Base-by-base conservation (phyloP, 2,888 invertebrate genomes). In the Operophtera brumata region DNA sequence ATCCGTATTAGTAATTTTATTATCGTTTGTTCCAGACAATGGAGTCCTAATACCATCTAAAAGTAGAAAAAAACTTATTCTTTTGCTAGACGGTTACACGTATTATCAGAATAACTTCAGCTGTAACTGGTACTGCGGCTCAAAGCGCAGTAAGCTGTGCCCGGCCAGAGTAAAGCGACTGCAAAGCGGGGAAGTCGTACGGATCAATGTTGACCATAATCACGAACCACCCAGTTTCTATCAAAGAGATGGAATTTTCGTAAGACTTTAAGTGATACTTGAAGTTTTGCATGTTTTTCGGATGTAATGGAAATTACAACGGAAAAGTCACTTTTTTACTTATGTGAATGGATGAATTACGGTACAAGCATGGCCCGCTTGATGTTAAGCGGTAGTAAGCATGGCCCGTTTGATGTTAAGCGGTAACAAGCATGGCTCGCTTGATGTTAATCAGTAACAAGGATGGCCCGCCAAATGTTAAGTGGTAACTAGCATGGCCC, bases 41-140 rank as follows among this genome's bases (percentile, higher is more conserved):
- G 63, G 62, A 9, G 58, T 69, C 20, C 64, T 76, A 61, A 74
- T 78, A 49, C 75, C 75, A 6, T 71, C 73, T 0, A 60, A 65
- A 2, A 65, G 64, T 25, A 70, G 73, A 6, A 77, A 72, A 52
- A 76, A 75, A 48, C 62, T 20, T 25, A 62, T 77, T 0, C 54
- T 79, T 10, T 70, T 77, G 71, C 35, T 78, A 44, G 65, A 74
- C 12, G 64, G 67, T 7, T 79, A 71, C 59, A 80, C 78, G 8
- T 81, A 72, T 54, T 78, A 75, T 11, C 78, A 78, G 59, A 69
- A 76, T 13, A 76, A 77, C 64, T 65, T 71, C 30, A 62, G 66
- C n/a, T 37, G 47, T 0, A 60, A 66, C 26, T 79, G 77, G 78
- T 54, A 70, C 8, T 78, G 80, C 54, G 76, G 75, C 6, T 73